A percentile compares a stretch with the other conserved stretches of the same genome.
Conservation (phyloP, 2,888 invertebrate genomes). For the Ormyrus thymus region DNA sequence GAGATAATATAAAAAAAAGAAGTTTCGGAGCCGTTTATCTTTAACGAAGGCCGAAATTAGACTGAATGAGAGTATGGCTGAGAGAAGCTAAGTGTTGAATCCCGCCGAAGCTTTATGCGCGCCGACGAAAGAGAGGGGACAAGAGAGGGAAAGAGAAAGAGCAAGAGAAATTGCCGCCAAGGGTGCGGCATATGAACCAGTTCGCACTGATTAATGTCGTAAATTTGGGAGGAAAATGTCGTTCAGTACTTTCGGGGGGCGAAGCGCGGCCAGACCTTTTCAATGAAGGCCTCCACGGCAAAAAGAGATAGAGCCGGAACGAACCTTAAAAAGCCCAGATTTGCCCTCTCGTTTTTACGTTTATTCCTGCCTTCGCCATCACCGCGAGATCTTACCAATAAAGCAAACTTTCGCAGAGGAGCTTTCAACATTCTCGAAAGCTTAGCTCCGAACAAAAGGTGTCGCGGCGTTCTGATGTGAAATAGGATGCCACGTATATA, state of each 20-base stretch:
- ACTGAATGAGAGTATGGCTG: not conserved
- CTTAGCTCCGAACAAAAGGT: not conserved
- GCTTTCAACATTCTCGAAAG: not conserved
- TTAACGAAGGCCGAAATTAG: constrained; percentile 28
- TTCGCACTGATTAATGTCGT: constrained; percentile 59
- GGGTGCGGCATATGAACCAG: constrained; percentile 30
- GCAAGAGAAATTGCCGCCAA: constrained; percentile 28
- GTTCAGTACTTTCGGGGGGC: not conserved
- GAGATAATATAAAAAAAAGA: not conserved
- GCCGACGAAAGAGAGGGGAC: not conserved
- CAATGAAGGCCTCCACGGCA: not conserved
- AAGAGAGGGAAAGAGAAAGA: not conserved
- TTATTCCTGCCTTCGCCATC: too few species aligned
- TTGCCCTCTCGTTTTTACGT: too few species aligned
- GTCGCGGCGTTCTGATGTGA: not conserved
- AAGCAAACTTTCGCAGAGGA: constrained; percentile 10
- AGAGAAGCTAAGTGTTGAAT: constrained; percentile 5
- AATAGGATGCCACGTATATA: too few species aligned
- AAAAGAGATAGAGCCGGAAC: too few species aligned
- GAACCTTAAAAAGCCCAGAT: too few species aligned
- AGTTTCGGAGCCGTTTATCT: not conserved
- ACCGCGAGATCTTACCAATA: not conserved
- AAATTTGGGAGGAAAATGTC: constrained; percentile 52
- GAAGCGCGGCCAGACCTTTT: not conserved
- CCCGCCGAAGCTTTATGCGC: not conserved